These are phyloP conservation scores for Meriones unguiculatus DNA, from an alignment of 2,113 vertebrate species.

Conservation along the genomic window DNA sequence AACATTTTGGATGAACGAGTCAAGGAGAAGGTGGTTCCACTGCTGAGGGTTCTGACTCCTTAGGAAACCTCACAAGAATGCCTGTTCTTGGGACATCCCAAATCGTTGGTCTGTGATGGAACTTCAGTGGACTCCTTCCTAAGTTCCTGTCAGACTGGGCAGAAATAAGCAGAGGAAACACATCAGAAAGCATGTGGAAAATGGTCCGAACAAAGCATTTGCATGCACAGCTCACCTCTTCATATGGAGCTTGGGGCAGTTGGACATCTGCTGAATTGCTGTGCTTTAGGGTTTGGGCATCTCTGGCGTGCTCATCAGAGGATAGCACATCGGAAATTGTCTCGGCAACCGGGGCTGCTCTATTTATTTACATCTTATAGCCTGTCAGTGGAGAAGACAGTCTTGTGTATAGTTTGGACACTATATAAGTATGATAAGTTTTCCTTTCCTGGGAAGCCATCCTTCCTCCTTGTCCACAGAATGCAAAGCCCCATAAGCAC, in stretches of 20 bases:
- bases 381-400: background rate
- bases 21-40: slow-evolving; percentile 33
- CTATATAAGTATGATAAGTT: background rate
- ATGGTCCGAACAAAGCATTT: background rate
- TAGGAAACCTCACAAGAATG: slow-evolving; percentile 33
- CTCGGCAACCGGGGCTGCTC: background rate
- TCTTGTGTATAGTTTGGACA: background rate
- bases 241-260: background rate
- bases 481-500: background rate
- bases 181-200: slow-evolving; percentile 33
- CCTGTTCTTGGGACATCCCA: background rate
- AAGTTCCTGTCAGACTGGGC: background rate
- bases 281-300: background rate
- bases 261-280: background rate
- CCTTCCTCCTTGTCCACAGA: background rate
- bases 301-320: background rate
- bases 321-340: background rate
- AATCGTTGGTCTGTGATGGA: background rate
- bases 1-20: slow-evolving; percentile 48
- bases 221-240: background rate
- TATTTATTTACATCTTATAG: background rate
- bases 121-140: background rate
- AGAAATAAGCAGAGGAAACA: slow-evolving; percentile 28
- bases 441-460: background rate
- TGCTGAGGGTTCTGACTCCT: background rate